A percentile compares a stretch with the other conserved stretches of the same genome.
Conservation (phyloP, 1,140 invertebrate genomes). For the Dreissena rostriformis region DNA sequence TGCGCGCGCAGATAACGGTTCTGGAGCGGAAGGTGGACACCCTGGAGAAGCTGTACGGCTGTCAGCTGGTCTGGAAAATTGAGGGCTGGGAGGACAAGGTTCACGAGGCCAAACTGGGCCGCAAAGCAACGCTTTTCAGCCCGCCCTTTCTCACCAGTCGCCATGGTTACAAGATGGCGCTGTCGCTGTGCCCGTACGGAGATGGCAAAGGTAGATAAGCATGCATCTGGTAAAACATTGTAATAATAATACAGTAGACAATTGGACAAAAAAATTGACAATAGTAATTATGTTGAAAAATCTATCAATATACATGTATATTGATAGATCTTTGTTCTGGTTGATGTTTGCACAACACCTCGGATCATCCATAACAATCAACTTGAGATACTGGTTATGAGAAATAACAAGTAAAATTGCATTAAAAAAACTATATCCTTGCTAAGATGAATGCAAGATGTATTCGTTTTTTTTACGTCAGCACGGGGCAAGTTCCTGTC, state of each 20-base stretch:
- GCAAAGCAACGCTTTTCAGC: slow-evolving; percentile 84
- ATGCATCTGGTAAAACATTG: no score
- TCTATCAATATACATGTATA: no score
- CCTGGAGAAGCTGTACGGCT: slow-evolving; percentile 84
- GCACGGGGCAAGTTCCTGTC: slow-evolving; percentile 90
- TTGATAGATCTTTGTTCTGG: no score
- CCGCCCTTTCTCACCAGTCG: slow-evolving; percentile 96
- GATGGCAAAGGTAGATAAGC: slow-evolving; percentile 95
- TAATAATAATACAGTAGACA: no score
- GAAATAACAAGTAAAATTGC: no score
- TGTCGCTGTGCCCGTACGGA: slow-evolving; percentile 93
- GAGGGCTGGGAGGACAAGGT: slow-evolving; percentile 87
- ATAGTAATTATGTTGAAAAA: no score
- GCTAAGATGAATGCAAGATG: no score
- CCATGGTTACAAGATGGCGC: slow-evolving; percentile 93
- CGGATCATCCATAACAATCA: no score
- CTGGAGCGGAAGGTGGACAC: slow-evolving; percentile 60
- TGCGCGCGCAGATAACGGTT: slow-evolving; percentile 14
- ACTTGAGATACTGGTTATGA: no score
- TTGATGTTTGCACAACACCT: no score
- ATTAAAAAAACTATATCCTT: no score
- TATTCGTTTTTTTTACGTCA: slow-evolving; percentile 15
- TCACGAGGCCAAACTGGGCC: slow-evolving; percentile 72
- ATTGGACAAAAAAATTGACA: no score
- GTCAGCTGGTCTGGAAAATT: slow-evolving; percentile 93